Conservation (phyloP, 2,113 vertebrate species). For the Sorex fumeus region DNA sequence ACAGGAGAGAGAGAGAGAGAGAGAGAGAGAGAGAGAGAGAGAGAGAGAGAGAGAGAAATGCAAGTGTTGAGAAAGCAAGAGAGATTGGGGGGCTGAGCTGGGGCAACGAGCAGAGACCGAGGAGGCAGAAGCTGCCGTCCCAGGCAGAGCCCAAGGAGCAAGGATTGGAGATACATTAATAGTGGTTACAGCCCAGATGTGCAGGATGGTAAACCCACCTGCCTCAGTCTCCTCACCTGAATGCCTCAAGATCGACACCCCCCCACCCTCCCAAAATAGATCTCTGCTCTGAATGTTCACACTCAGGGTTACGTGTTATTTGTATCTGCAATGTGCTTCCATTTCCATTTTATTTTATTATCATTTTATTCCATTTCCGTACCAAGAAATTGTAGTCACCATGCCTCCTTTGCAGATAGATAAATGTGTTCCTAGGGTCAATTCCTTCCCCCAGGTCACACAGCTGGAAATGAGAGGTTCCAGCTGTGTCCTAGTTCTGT, state of each 20-base stretch:
- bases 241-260: neutral
- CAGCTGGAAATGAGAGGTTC: neutral
- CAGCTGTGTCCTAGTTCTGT: neutral
- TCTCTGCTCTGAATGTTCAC: too few relatives aligned
- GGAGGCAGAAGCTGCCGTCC: neutral
- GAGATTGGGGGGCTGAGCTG: neutral
- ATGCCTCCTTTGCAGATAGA: neutral
- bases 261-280: neutral
- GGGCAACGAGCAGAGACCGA: neutral
- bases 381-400: neutral
- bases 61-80: rapidly evolving
- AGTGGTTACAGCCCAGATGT: neutral
- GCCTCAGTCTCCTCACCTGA: neutral
- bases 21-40: rapidly evolving
- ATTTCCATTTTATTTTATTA: neutral
- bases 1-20: neutral
- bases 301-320: neutral
- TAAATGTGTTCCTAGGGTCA: neutral
- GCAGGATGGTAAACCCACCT: neutral
- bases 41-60: too few relatives aligned
- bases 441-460: neutral
- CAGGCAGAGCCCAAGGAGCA: neutral
- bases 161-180: too few relatives aligned
- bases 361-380: too few relatives aligned
- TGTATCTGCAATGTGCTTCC: rapidly evolving